phyloP scores from a whole-genome alignment of 2,113 vertebrate species.

The Mastomys natalensis region DNA sequence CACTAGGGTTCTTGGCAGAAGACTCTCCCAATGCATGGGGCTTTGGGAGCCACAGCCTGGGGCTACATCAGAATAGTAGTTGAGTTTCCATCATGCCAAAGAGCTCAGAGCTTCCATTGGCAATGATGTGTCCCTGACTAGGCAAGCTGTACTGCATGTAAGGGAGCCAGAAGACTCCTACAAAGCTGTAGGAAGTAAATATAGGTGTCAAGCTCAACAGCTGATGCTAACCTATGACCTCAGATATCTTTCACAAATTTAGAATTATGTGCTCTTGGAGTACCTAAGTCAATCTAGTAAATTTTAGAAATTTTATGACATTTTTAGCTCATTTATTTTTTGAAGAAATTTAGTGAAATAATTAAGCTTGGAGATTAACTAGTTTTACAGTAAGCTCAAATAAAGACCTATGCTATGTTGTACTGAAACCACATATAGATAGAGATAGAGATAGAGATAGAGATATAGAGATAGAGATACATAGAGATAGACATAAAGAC shows the following conservation, averaged over 20 bases:
- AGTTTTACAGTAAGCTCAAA: rapidly evolving
- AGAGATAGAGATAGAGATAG: no score
- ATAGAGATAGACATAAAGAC: no score
- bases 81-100: constrained; percentile 57
- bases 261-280: not conserved
- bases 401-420: not conserved
- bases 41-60: constrained; percentile 52
- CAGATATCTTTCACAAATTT: not conserved
- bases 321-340: not conserved
- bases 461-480: no score
- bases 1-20: constrained; percentile 57
- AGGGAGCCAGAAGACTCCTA: not conserved
- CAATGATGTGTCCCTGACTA: not conserved
- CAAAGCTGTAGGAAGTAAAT: not conserved
- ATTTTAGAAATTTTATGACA: not conserved
- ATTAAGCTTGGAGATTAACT: not conserved
- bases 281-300: not conserved
- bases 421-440: not conserved
- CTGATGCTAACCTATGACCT: not conserved
- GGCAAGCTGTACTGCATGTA: not conserved
- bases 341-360: not conserved
- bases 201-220: not conserved
- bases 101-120: constrained; percentile 52
- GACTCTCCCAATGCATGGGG: not conserved
- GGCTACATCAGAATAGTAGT: constrained; percentile 44